These are phyloP conservation scores for Diploscapter pachys DNA, from an alignment of 1,140 invertebrate species.

Conservation along the genomic window DNA sequence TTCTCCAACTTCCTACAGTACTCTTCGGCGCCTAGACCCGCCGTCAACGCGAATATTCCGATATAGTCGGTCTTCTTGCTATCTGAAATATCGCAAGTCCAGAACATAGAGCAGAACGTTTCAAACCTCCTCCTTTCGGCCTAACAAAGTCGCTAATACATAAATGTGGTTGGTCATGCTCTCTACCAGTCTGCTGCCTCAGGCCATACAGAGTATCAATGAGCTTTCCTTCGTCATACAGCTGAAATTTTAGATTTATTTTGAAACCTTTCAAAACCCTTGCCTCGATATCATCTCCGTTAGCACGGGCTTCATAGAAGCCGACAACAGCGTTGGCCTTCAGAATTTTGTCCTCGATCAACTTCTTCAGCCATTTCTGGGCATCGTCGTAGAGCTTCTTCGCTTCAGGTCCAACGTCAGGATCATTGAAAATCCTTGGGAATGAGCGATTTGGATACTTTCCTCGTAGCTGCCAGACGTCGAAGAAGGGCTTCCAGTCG, in stretches of 20 bases:
- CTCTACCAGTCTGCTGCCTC: slow-evolving; percentile 61
- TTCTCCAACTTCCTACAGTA: slow-evolving; percentile 63
- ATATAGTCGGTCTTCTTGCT: slow-evolving; percentile 62
- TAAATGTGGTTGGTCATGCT: slow-evolving; percentile 61
- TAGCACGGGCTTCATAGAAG: slow-evolving; percentile 64
- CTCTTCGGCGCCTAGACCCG: slow-evolving; percentile 64
- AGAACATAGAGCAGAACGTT: no score
- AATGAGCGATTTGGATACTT: slow-evolving; percentile 69
- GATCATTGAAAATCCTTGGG: slow-evolving; percentile 68
- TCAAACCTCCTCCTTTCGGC: slow-evolving; percentile 61
- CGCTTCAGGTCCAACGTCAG: slow-evolving; percentile 64
- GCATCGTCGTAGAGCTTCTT: slow-evolving; percentile 66
- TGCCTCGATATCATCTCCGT: slow-evolving; percentile 65
- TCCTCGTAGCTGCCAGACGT: slow-evolving; percentile 68
- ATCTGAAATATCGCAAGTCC: no score
- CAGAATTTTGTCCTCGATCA: slow-evolving; percentile 61
- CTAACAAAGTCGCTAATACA: slow-evolving; percentile 69
- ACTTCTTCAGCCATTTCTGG: slow-evolving; percentile 62
- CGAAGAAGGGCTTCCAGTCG: slow-evolving; percentile 71
- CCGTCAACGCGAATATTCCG: slow-evolving; percentile 67
- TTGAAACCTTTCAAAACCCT: slow-evolving; percentile 59
- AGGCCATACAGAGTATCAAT: slow-evolving; percentile 44
- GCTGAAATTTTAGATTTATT: not conserved
- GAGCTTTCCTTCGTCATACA: slow-evolving; percentile 16
- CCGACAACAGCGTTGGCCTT: slow-evolving; percentile 63